Evolutionary conservation across 2,888 invertebrate genomes (phyloP), one percentile per base, ranked within the genome.

Genomic region (Clostera curtula): DNA sequence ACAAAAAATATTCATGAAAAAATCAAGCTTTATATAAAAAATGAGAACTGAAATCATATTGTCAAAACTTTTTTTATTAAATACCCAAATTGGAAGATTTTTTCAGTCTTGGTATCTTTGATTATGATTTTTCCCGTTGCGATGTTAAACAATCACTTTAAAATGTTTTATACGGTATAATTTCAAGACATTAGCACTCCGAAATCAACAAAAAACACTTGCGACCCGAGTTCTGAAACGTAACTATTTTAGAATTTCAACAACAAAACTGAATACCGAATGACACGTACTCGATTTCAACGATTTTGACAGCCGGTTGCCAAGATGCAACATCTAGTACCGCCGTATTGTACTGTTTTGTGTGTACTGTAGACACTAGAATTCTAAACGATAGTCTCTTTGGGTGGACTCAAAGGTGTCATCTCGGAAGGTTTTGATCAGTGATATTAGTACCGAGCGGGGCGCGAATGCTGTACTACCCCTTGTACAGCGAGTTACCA

Each of bases 391-490:
- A 56, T 43, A 49, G 41, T 66, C 48, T 56, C 42, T 49, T 39
- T 60, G 60, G 59, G 59, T 64, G 56, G 59, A 62, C 56, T 61
- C 44, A 49, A 56, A 49, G 56, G 54, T 63, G 65, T 59, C 69
- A 79, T 79, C 60, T 72, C 75, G 80, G 56, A 64, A 67, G 65
- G 61, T 66, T 73, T 71, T 68, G 58, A 63, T 70, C 65, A 68
- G 63, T 70, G 64, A 67, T 63, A 68, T 58, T n/a, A 68, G 53
- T 64, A 64, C 58, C 60, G 57, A 65, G 54, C 57, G 69, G 73
- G 71, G 66, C 53, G 37, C 54, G 50, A 57, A 56, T 62, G 64
- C 71, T 68, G 58, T 54, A 70, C 75, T 64, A 63, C 68, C 73
- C 64, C 74, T 64, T 53, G 49, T 74, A 63, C 80, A 74, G 73